A percentile compares a stretch with the other conserved stretches of the same genome.
Conservation (phyloP, 2,113 vertebrate species). For the Mastomys coucha region DNA sequence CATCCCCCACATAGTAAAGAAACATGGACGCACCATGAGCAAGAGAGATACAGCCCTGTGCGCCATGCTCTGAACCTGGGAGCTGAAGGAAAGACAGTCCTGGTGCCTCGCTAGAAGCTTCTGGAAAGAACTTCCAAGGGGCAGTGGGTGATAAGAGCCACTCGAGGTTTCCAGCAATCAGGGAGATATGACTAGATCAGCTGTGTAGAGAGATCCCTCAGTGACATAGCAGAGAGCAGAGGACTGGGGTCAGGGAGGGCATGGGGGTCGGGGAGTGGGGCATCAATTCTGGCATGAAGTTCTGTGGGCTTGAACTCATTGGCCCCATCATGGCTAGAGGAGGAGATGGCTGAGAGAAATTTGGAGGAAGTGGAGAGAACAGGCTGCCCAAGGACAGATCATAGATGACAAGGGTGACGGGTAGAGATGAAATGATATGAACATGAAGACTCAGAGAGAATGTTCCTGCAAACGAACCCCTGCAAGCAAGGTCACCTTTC, state of each 20-base stretch:
- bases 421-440: neutral
- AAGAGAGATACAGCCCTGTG: neutral
- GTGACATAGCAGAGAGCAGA: neutral
- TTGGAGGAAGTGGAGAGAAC: neutral
- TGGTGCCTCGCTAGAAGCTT: neutral
- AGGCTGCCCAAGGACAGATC: neutral
- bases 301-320: constrained; percentile 52
- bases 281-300: neutral
- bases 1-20: neutral
- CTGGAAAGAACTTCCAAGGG: neutral
- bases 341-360: neutral
- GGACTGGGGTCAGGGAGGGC: neutral
- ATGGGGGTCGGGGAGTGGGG: neutral
- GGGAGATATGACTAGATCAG: neutral
- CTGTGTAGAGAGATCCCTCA: neutral
- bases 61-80: neutral
- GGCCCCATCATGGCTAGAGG: rapidly evolving
- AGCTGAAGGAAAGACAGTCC: neutral
- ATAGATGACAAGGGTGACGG: neutral
- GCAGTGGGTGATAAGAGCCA: neutral
- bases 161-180: neutral
- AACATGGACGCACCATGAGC: neutral
- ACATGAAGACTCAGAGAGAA: neutral
- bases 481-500: neutral
- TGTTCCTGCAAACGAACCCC: neutral